Evolutionary conservation across 2,888 invertebrate genomes (phyloP).

Genomic region (Hypsopygia costalis): DNA sequence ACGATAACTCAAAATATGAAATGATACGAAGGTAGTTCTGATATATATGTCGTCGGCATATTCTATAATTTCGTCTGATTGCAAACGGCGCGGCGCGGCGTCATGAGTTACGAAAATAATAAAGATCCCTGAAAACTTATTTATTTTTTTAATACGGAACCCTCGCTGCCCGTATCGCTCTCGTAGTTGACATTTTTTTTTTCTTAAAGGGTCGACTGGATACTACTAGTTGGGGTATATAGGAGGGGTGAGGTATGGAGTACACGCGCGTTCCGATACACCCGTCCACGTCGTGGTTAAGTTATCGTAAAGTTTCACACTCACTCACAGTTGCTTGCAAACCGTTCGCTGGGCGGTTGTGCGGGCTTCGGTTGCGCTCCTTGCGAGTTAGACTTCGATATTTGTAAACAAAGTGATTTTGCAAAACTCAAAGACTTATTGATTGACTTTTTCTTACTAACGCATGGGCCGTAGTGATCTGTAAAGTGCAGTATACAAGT

Average conservation of each 20-base stretch:
- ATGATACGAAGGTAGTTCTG: too few species aligned
- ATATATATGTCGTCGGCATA: too few species aligned
- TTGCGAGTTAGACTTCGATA: constrained; percentile 20
- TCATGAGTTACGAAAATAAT: too few species aligned
- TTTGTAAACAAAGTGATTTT: constrained; percentile 42
- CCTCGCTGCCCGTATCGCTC: too few species aligned
- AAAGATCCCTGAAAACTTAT: too few species aligned
- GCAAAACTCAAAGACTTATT: constrained; percentile 21
- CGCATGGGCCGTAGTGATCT: not conserved
- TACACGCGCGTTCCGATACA: constrained; percentile 49
- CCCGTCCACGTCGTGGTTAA: constrained; percentile 26
- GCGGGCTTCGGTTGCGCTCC: constrained; percentile 32
- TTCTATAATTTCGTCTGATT: too few species aligned
- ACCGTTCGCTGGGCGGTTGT: constrained; percentile 62
- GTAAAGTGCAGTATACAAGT: constrained; percentile 1
- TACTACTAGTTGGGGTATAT: constrained; percentile 20
- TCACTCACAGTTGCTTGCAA: constrained; percentile 47
- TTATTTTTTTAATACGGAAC: too few species aligned
- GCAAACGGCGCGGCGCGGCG: too few species aligned
- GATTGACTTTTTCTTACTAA: not conserved
- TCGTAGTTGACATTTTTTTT: too few species aligned
- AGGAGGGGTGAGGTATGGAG: constrained; percentile 43
- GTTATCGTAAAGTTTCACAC: not conserved
- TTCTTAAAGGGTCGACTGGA: not conserved
- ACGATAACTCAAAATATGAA: too few species aligned